These are phyloP conservation scores for Leuctra nigra DNA, from an alignment of 2,888 invertebrate species.

Conservation along the genomic window DNA sequence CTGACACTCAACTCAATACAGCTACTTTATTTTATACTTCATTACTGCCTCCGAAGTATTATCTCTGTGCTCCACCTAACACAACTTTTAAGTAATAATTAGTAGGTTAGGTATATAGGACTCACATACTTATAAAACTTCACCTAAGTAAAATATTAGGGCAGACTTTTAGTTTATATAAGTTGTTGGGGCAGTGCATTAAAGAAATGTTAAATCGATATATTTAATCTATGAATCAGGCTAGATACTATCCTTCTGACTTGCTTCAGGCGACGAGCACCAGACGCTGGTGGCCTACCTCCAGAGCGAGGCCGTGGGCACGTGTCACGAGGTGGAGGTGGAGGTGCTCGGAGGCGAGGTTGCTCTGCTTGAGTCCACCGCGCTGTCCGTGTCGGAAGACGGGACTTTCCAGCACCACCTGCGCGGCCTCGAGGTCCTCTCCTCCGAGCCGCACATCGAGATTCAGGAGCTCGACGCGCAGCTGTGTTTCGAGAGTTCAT, in stretches of 20 bases:
- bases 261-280: slow-evolving; percentile 6
- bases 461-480: background rate
- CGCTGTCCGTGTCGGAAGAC: slow-evolving; percentile 4
- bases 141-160: too few species aligned
- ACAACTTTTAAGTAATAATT: too few species aligned
- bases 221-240: background rate
- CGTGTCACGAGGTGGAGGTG: slow-evolving; percentile 34
- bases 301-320: slow-evolving; percentile 28
- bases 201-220: too few species aligned
- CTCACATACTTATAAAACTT: too few species aligned
- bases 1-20: too few species aligned
- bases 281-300: slow-evolving; percentile 33
- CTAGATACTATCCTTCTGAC: background rate
- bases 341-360: slow-evolving; percentile 36
- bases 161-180: too few species aligned
- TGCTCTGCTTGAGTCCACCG: slow-evolving; percentile 29
- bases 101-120: too few species aligned
- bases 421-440: slow-evolving; percentile 20
- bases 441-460: background rate
- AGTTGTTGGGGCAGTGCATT: too few species aligned
- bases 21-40: too few species aligned
- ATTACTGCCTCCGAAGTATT: too few species aligned
- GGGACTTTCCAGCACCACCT: slow-evolving; percentile 18
- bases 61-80: too few species aligned
- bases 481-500: background rate